A percentile compares a stretch with the other conserved stretches of the same genome.
These are phyloP conservation scores for Diloba caeruleocephala DNA, from an alignment of 2,888 invertebrate genomes.

Conservation along the genomic window DNA sequence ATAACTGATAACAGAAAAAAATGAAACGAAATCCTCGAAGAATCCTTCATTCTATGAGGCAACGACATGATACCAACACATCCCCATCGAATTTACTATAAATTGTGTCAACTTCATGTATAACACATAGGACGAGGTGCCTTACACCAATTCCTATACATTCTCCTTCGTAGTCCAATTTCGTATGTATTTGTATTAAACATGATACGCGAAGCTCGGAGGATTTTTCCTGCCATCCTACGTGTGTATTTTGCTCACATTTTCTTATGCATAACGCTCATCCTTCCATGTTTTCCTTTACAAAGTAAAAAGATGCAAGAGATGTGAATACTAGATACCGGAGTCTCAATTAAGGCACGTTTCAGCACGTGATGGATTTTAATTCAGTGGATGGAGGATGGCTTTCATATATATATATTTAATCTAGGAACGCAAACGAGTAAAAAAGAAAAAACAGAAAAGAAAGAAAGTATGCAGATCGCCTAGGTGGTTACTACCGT, in stretches of 20 bases:
- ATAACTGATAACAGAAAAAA: slow-evolving; percentile 21
- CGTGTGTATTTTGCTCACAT: slow-evolving; percentile 5
- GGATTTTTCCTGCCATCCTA: slow-evolving; percentile 12
- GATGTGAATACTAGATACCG: slow-evolving; percentile 23
- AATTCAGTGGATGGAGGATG: too few species aligned
- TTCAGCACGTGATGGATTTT: slow-evolving; percentile 13
- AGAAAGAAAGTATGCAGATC: too few species aligned
- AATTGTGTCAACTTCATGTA: slow-evolving; percentile 28
- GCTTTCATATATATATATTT: too few species aligned
- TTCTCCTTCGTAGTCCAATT: slow-evolving; percentile 21
- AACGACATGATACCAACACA: not conserved
- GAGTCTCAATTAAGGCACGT: slow-evolving; percentile 11
- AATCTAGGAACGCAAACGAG: too few species aligned
- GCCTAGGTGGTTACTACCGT: too few species aligned
- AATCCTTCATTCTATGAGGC: not conserved
- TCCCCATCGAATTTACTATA: slow-evolving; percentile 17
- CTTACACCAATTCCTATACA: slow-evolving; percentile 17
- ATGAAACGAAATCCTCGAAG: slow-evolving; percentile 1
- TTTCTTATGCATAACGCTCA: slow-evolving; percentile 14
- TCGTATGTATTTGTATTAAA: slow-evolving; percentile 29
- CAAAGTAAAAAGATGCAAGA: slow-evolving; percentile 17
- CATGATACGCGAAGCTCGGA: slow-evolving; percentile 12
- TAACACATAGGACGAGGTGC: slow-evolving; percentile 16
- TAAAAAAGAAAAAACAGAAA: too few species aligned
- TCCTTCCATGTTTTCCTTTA: not conserved